Base-by-base conservation (phyloP, 1,140 invertebrate species). In the Lordiphosa mommai region DNA sequence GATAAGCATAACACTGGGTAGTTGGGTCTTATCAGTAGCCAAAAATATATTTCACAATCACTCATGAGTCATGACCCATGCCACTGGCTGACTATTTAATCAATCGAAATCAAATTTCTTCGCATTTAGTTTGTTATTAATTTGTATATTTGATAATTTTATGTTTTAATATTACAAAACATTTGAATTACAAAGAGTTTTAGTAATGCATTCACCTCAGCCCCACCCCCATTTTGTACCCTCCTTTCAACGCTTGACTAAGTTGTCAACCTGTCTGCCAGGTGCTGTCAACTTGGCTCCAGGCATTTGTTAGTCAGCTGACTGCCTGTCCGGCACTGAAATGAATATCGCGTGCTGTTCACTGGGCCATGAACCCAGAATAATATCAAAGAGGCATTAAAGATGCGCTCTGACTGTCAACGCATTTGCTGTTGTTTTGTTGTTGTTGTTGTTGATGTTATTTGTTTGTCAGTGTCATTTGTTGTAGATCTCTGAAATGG, bases 381-480 rank as follows among this genome's bases (percentile, higher is more conserved):
- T 32, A 59, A 58, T 66, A 60, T 33, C 56, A 43, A 84, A 69
- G 49, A 23, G 49, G 55, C 84, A 80, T 80, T 84, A 80, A 77
- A 82, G 77, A 84, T 82, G 77, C 77, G 69, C 56, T 67, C 53
- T 59, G 50, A 59, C 77, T 82, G 72, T 82, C 77, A 82, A 49
- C 77, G 59, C 73, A 74, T 76, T 80, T 74, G 71, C 51, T 70
- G 58, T 17, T 37, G 37, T 13, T 51, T 36, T 38, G 46, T 36
- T 58, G 55, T 32, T 51, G 51, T 36, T 52, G 30, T 44, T 40
- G 70, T 49, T 60, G 67, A 50, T 36, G 52, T 52, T 65, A 44
- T 73, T 76, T 66, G 72, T 70, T 71, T 76, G 55, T 47, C 55
- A 46, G 47, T 47, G 55, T 64, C 46, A 55, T 64, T 64, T 60